Evolutionary conservation across 2,797 vertebrate species (phyloP).

Genomic region (Notoglanidium macrostoma): DNA sequence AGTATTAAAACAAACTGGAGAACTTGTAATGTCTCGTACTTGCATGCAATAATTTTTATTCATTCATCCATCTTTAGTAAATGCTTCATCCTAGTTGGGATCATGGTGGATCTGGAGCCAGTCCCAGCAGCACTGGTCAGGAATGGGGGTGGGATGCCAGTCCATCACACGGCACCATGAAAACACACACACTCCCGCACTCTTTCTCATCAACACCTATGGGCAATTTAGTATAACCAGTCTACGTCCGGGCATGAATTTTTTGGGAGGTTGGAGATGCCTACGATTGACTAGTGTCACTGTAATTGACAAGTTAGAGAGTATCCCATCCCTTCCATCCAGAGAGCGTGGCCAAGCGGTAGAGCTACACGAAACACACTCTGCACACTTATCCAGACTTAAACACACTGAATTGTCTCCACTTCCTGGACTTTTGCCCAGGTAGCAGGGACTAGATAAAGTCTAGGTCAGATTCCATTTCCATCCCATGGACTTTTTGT

Average conservation of each 20-base stretch:
- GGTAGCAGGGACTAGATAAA: neutral
- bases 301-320: neutral
- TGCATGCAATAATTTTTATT: neutral
- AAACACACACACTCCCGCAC: neutral
- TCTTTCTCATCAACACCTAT: no score
- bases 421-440: neutral
- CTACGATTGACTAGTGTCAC: neutral
- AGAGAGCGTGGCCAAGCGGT: neutral
- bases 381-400: neutral
- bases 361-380: neutral
- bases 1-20: neutral
- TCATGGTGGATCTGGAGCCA: neutral
- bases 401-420: neutral
- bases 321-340: neutral
- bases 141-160: neutral
- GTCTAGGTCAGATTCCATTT: neutral
- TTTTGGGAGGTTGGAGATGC: neutral
- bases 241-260: neutral
- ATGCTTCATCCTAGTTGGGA: neutral
- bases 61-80: neutral
- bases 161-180: neutral
- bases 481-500: neutral
- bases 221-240: neutral
- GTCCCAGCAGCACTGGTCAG: neutral
- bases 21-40: neutral